Conservation (phyloP, 2,797 vertebrate genomes). For the Phataginus tetradactyla region DNA sequence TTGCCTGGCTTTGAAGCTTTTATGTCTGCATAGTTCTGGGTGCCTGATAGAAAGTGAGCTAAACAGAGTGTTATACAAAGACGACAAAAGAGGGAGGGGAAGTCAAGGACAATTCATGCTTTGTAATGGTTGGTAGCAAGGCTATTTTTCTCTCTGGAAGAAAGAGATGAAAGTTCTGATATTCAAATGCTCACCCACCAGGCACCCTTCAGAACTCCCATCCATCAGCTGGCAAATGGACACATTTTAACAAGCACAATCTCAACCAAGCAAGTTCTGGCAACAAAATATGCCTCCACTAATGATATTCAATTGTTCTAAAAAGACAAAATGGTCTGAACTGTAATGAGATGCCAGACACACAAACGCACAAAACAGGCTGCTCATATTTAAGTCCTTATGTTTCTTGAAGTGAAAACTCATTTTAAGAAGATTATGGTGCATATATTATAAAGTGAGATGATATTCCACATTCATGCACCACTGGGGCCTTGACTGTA, state of each 20-base stretch:
- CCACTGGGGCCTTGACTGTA: constrained; percentile 85
- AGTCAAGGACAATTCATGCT: constrained; percentile 73
- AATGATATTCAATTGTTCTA: constrained; percentile 88
- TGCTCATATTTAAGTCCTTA: constrained; percentile 90
- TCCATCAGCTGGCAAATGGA: constrained; percentile 83
- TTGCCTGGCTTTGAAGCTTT: not conserved
- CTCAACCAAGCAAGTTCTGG: constrained; percentile 81
- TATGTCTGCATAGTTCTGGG: not conserved
- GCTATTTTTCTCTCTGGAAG: constrained; percentile 76
- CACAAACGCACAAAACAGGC: constrained; percentile 83
- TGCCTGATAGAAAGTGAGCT: constrained; percentile 32
- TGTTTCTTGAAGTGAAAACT: constrained; percentile 92
- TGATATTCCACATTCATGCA: constrained; percentile 88
- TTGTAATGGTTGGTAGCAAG: constrained; percentile 66
- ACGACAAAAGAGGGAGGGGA: constrained; percentile 57
- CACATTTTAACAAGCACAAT: constrained; percentile 82
- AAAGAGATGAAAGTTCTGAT: constrained; percentile 80
- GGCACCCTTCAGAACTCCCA: constrained; percentile 80
- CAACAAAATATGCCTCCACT: constrained; percentile 85
- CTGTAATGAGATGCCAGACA: constrained; percentile 89
- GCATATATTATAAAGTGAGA: constrained; percentile 90
- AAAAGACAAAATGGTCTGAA: constrained; percentile 84
- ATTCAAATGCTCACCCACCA: constrained; percentile 81
- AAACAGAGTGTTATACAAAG: constrained; percentile 45
- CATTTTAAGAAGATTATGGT: constrained; percentile 92